phyloP scores from a whole-genome alignment of 2,113 vertebrate genomes.

The Ophthalmolycus amberensis region DNA sequence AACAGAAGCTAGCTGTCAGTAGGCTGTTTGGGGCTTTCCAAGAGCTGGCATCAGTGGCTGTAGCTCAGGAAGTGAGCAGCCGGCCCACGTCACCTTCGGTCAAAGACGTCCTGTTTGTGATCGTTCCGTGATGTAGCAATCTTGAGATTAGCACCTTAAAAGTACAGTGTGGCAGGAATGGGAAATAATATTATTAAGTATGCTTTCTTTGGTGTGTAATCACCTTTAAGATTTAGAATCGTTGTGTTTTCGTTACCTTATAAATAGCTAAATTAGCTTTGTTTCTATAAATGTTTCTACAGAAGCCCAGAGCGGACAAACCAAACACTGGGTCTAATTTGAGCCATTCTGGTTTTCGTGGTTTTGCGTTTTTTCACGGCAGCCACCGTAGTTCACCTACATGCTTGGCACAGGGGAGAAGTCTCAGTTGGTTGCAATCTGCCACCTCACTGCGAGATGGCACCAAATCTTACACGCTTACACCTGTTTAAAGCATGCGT shows the following conservation, averaged over 20 bases:
- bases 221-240: background rate
- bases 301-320: background rate
- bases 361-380: too few relatives aligned
- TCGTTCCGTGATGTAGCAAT: background rate
- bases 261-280: background rate
- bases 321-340: background rate
- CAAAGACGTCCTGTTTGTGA: background rate
- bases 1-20: conserved; percentile 10
- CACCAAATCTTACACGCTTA: background rate
- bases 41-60: background rate
- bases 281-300: background rate
- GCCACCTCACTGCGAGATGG: background rate
- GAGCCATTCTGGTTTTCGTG: background rate
- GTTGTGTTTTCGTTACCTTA: background rate
- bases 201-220: background rate
- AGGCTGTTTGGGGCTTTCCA: background rate
- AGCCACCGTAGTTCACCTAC: background rate
- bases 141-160: background rate
- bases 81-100: background rate
- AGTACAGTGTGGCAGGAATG: background rate
- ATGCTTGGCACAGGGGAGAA: background rate
- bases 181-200: background rate
- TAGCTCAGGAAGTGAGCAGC: background rate
- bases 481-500: background rate
- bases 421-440: background rate